Evolutionary conservation across 2,888 invertebrate species (phyloP).

Genomic region (Papilio protenor): DNA sequence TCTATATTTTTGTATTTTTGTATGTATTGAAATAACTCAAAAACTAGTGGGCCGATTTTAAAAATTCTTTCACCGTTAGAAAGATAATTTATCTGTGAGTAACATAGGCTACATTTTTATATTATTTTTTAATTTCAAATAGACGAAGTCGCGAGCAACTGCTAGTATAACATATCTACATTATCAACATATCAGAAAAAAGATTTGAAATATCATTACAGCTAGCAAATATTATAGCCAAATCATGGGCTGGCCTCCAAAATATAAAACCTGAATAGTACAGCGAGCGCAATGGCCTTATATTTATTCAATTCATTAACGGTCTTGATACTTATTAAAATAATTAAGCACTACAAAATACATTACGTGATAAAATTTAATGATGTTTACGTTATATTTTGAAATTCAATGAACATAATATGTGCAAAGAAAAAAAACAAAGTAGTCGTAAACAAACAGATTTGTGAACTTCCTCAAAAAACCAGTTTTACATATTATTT

Average conservation of each 20-base stretch:
- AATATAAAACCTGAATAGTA: background rate
- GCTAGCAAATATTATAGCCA: background rate
- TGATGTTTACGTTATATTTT: background rate
- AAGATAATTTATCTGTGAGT: no score
- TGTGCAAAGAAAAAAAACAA: background rate
- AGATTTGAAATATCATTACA: background rate
- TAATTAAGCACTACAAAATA: slow-evolving; percentile 17
- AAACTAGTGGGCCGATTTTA: no score
- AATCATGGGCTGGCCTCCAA: background rate
- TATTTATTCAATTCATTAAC: slow-evolving; percentile 9
- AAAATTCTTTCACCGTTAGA: no score
- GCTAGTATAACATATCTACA: no score
- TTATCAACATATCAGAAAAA: background rate
- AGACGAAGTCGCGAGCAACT: no score
- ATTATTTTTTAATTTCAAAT: no score
- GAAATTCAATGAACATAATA: background rate
- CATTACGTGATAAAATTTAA: slow-evolving; percentile 5
- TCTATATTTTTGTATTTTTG: no score
- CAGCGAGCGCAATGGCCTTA: background rate
- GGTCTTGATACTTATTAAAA: background rate
- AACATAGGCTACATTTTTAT: no score
- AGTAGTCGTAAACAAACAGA: background rate
- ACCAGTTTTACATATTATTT: no score
- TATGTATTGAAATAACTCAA: no score
- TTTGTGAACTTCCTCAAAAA: background rate